phyloP scores from a whole-genome alignment of 1,140 invertebrate genomes.

The Drosophila varians region DNA sequence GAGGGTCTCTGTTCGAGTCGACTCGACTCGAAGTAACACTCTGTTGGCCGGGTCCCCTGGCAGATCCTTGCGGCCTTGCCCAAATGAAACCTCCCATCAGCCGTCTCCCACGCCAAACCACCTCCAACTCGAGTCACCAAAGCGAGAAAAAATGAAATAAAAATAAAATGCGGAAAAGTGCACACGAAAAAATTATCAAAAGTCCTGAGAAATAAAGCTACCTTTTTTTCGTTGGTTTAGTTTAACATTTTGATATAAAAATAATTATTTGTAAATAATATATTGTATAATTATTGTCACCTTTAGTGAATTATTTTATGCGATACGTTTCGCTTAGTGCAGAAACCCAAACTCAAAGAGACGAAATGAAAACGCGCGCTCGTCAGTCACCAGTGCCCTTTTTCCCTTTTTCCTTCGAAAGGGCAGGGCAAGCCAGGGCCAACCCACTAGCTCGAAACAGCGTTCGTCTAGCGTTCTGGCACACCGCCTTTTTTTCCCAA shows the following conservation, averaged over 20 bases:
- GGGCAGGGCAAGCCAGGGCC: conserved; percentile 51
- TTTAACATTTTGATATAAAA: no score
- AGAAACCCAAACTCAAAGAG: conserved; percentile 13
- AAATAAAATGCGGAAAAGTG: neutral
- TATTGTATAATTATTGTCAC: no score
- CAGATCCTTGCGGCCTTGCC: conserved; percentile 77
- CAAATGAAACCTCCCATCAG: conserved; percentile 61
- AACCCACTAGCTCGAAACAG: conserved; percentile 19
- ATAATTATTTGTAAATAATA: no score
- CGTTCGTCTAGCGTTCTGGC: conserved; percentile 58
- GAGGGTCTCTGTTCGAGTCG: conserved; percentile 52
- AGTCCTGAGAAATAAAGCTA: no score
- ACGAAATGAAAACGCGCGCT: conserved; percentile 63
- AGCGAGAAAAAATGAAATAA: neutral
- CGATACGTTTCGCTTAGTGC: conserved; percentile 1
- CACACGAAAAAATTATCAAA: neutral
- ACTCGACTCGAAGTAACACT: conserved; percentile 68
- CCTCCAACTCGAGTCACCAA: conserved; percentile 5
- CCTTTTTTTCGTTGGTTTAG: no score
- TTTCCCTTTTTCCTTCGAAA: conserved; percentile 29
- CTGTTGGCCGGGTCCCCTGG: conserved; percentile 41
- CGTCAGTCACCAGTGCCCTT: conserved; percentile 66
- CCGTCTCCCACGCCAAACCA: neutral
- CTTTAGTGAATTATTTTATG: neutral
- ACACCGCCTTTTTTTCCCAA: conserved; percentile 54